Conservation (phyloP, 2,888 invertebrate species). For the Schizotus pectinicornis region DNA sequence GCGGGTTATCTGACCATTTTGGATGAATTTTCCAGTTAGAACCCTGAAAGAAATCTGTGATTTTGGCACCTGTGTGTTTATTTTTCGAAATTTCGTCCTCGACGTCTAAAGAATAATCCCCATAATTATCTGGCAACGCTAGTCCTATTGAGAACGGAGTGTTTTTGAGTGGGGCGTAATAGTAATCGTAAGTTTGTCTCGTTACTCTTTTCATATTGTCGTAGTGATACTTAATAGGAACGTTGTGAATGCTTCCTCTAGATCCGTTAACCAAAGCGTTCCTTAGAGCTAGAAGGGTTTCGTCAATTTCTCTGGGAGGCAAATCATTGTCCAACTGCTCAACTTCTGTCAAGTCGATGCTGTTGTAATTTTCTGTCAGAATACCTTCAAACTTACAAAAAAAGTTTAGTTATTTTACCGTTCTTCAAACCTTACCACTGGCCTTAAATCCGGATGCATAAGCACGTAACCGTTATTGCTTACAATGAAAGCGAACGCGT, state of each 20-base stretch:
- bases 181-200: constrained; percentile 81
- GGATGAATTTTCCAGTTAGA: constrained; percentile 82
- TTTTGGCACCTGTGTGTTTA: constrained; percentile 69
- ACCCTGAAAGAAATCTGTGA: constrained; percentile 76
- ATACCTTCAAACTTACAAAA: constrained; percentile 40
- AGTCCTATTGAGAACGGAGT: constrained; percentile 90
- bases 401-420: background rate
- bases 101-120: constrained; percentile 74
- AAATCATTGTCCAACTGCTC: constrained; percentile 80
- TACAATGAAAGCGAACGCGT: constrained; percentile 95
- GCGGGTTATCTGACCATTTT: constrained; percentile 69
- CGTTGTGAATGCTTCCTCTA: constrained; percentile 68
- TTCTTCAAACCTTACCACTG: constrained; percentile 69
- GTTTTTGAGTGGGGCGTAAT: constrained; percentile 80
- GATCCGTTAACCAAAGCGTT: constrained; percentile 73
- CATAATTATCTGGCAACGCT: constrained; percentile 81
- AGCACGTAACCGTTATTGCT: constrained; percentile 97
- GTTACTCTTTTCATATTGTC: constrained; percentile 85
- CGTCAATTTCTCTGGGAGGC: constrained; percentile 69
- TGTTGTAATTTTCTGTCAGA: constrained; percentile 79
- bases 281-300: constrained; percentile 66
- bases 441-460: constrained; percentile 91
- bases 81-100: constrained; percentile 77
- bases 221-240: constrained; percentile 81
- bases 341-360: constrained; percentile 93